These are phyloP conservation scores for Thomomys bottae DNA, from an alignment of 2,113 vertebrate genomes.

Conservation along the genomic window DNA sequence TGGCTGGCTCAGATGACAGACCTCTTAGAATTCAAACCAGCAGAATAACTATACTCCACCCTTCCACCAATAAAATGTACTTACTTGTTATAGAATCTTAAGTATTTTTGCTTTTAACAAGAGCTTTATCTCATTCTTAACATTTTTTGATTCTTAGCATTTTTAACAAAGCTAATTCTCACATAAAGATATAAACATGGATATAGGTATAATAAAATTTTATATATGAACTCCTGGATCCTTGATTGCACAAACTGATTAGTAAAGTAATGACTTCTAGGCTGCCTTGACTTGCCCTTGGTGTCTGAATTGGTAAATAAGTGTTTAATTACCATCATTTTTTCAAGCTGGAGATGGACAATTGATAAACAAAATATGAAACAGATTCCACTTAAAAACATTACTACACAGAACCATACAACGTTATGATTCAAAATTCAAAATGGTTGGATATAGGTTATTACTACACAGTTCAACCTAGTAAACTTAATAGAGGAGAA, in stretches of 20 bases:
- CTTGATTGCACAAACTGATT: neutral
- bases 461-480: neutral
- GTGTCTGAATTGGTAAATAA: neutral
- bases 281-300: neutral
- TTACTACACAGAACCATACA: neutral
- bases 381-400: neutral
- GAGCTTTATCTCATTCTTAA: neutral
- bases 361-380: constrained; percentile 1
- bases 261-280: neutral
- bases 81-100: neutral
- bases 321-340: neutral
- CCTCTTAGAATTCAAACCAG: neutral
- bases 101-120: constrained; percentile 23
- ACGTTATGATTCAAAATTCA: neutral
- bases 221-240: neutral
- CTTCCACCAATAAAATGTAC: neutral
- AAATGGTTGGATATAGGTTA: constrained; percentile 19
- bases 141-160: constrained; percentile 14
- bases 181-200: neutral
- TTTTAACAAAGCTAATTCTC: constrained; percentile 3
- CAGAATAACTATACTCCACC: neutral
- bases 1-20: neutral
- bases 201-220: neutral
- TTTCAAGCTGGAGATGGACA: neutral
- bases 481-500: neutral